These are phyloP conservation scores for Haliclona indistincta DNA, from an alignment of 37 sponge, comb jelly and placozoan genomes.

Conservation along the genomic window DNA sequence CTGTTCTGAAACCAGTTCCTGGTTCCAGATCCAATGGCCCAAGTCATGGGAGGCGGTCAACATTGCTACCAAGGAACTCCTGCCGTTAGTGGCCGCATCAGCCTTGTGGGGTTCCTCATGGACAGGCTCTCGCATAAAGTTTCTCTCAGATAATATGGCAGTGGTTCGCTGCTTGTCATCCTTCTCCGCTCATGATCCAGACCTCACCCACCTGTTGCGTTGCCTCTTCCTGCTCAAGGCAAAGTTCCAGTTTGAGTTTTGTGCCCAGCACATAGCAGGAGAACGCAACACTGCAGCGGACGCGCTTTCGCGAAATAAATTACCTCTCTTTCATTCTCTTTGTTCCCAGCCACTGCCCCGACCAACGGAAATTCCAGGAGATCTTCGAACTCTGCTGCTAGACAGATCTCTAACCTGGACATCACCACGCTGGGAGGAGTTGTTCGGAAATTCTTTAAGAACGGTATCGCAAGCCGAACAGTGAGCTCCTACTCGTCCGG, in stretches of 20 bases:
- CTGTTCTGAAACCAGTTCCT: too few relatives aligned
- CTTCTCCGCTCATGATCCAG: constrained; percentile 9
- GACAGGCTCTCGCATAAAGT: constrained; percentile 9
- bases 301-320: constrained; percentile 21
- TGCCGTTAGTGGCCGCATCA: constrained; percentile 22
- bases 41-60: background rate
- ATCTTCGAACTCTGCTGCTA: background rate
- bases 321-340: constrained; percentile 1
- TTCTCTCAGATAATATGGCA: constrained; percentile 33
- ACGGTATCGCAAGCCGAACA: too few relatives aligned
- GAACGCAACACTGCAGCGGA: constrained; percentile 14
- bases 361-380: background rate
- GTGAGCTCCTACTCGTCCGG: too few relatives aligned
- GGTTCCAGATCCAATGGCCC: constrained; percentile 49
- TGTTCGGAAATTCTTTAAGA: too few relatives aligned
- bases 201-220: constrained; percentile 50
- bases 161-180: constrained; percentile 13
- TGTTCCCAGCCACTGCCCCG: background rate
- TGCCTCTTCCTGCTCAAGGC: constrained; percentile 32
- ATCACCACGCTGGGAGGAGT: too few relatives aligned
- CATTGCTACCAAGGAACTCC: constrained; percentile 28
- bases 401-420: too few relatives aligned
- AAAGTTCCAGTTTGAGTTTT: background rate
- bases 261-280: constrained; percentile 14
- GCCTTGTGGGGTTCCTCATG: constrained; percentile 42